These are phyloP conservation scores for Macrophya annulata DNA, from an alignment of 2,888 invertebrate genomes.

Conservation along the genomic window DNA sequence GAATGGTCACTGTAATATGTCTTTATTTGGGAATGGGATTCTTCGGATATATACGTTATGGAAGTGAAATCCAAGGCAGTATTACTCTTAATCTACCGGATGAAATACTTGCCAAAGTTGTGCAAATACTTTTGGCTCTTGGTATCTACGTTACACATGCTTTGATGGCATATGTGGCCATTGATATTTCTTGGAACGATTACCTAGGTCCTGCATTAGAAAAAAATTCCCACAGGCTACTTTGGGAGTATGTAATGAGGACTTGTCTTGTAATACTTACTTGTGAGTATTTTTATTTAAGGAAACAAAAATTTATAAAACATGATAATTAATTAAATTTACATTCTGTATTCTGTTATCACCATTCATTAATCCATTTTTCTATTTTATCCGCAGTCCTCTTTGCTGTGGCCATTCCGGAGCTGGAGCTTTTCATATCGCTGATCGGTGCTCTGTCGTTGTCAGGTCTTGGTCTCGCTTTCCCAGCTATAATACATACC, in stretches of 20 bases:
- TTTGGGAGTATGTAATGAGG: conserved; percentile 91
- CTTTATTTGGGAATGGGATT: conserved; percentile 95
- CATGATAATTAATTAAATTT: neutral
- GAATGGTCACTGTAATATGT: conserved; percentile 90
- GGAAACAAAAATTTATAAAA: neutral
- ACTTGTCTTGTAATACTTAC: conserved; percentile 90
- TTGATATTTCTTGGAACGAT: conserved; percentile 95
- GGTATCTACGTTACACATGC: conserved; percentile 96
- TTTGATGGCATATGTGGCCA: conserved; percentile 97
- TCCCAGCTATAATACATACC: conserved; percentile 94
- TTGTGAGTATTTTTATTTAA: conserved; percentile 84
- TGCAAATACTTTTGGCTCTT: conserved; percentile 87
- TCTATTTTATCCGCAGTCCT: conserved; percentile 83
- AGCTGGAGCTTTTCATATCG: conserved; percentile 87
- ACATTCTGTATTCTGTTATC: neutral
- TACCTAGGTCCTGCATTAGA: conserved; percentile 84
- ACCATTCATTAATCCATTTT: neutral
- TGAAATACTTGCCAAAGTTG: conserved; percentile 86
- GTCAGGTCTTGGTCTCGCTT: conserved; percentile 93
- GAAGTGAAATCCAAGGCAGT: conserved; percentile 86
- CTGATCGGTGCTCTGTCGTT: conserved; percentile 94
- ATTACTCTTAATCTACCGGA: conserved; percentile 93
- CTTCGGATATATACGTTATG: conserved; percentile 95
- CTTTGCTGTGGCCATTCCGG: conserved; percentile 92
- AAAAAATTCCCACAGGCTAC: conserved; percentile 82